Conservation (phyloP, 1,140 invertebrate species). For the Idris sp. region DNA sequence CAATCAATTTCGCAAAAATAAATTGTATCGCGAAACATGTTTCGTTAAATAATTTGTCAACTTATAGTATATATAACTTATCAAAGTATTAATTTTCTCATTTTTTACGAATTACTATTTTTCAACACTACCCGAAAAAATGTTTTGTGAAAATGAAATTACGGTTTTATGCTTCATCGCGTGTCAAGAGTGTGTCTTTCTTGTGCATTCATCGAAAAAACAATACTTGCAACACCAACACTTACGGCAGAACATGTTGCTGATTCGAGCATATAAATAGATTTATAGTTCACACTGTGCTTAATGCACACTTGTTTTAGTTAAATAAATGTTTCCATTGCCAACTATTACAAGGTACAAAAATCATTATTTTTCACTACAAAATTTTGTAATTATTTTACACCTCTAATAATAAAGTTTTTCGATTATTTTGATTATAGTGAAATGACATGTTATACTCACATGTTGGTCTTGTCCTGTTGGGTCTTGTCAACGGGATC, state of each 20-base stretch:
- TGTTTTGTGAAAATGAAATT: constrained; percentile 40
- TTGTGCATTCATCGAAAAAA: constrained; percentile 22
- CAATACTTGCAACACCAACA: constrained; percentile 30
- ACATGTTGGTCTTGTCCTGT: constrained; percentile 91
- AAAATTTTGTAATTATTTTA: constrained; percentile 41
- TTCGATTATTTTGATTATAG: constrained; percentile 19
- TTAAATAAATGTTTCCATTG: constrained; percentile 33
- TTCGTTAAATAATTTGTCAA: too few relatives aligned
- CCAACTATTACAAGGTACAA: constrained; percentile 40
- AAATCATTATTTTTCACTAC: constrained; percentile 18
- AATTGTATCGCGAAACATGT: too few relatives aligned
- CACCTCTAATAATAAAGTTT: constrained; percentile 12
- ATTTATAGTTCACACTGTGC: constrained; percentile 28
- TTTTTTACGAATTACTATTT: constrained; percentile 19
- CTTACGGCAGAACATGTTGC: constrained; percentile 26
- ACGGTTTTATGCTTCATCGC: constrained; percentile 38
- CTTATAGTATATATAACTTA: too few relatives aligned
- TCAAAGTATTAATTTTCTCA: too few relatives aligned
- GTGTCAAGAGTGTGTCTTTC: constrained; percentile 37
- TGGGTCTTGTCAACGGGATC: constrained; percentile 92
- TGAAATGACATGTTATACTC: constrained; percentile 75
- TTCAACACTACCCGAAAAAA: constrained; percentile 9
- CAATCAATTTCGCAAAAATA: too few relatives aligned
- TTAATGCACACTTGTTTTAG: constrained; percentile 18
- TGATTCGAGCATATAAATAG: constrained; percentile 29